These are phyloP conservation scores for Pachyramphus minor DNA, from an alignment of 2,113 vertebrate genomes.

Conservation along the genomic window DNA sequence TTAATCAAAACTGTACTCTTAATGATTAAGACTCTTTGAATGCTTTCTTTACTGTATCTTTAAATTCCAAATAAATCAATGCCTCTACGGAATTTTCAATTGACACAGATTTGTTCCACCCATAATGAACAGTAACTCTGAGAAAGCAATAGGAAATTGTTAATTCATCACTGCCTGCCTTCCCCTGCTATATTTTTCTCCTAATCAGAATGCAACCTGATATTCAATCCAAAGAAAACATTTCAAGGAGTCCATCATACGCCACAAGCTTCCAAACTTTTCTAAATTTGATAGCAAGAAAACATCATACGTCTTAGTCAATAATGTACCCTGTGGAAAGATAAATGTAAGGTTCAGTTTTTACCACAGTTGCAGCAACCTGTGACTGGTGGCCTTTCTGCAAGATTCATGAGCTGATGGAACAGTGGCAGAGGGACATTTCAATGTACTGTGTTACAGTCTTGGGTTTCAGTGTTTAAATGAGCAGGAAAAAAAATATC, in stretches of 20 bases:
- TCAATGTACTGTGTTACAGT: neutral
- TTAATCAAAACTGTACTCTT: neutral
- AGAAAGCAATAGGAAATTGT: slow-evolving; percentile 46
- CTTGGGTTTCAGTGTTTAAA: slow-evolving; percentile 29
- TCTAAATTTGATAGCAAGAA: slow-evolving; percentile 9
- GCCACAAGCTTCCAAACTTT: slow-evolving; percentile 22
- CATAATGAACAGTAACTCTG: slow-evolving; percentile 39
- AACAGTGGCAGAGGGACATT: neutral
- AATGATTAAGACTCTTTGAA: neutral
- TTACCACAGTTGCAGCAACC: slow-evolving; percentile 12
- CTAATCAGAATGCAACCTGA: slow-evolving; percentile 47
- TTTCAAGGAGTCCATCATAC: slow-evolving; percentile 4
- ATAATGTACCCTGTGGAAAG: neutral
- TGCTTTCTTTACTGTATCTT: slow-evolving; percentile 9
- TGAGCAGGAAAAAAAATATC: neutral
- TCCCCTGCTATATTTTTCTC: neutral
- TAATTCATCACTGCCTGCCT: slow-evolving; percentile 50
- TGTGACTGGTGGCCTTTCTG: slow-evolving; percentile 14
- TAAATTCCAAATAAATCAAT: slow-evolving; percentile 22
- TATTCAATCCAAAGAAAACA: slow-evolving; percentile 44
- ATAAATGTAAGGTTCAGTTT: slow-evolving; percentile 22
- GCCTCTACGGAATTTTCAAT: slow-evolving; percentile 26
- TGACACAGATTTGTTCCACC: slow-evolving; percentile 45
- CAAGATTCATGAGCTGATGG: slow-evolving; percentile 50
- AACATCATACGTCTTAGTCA: neutral